phyloP scores from a whole-genome alignment of 2,888 invertebrate genomes.

The Drosophila neoperkinsi region DNA sequence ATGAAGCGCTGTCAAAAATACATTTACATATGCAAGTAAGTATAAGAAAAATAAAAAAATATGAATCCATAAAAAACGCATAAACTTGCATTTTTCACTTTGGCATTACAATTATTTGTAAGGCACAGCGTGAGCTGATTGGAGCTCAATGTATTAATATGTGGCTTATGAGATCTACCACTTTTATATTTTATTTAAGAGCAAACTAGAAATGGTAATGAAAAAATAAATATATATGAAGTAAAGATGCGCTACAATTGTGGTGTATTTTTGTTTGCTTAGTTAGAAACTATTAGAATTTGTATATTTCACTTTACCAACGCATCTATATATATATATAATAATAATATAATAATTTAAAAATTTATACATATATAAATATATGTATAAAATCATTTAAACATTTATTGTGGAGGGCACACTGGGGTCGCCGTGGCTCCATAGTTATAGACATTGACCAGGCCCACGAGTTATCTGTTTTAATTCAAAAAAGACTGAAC shows the following conservation, averaged over 20 bases:
- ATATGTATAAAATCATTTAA: background rate
- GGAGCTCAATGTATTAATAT: conserved; percentile 11
- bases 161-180: background rate
- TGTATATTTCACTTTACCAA: background rate
- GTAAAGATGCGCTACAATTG: background rate
- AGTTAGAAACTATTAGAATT: background rate
- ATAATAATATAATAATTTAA: background rate
- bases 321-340: too few relatives aligned
- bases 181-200: background rate
- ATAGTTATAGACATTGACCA: background rate
- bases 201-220: background rate
- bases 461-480: conserved; percentile 8
- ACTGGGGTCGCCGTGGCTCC: background rate
- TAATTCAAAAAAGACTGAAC: conserved; percentile 26
- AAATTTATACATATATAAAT: too few relatives aligned
- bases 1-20: conserved; percentile 60
- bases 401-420: background rate
- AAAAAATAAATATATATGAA: background rate
- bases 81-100: conserved; percentile 47
- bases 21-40: conserved; percentile 65
- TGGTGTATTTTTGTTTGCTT: background rate
- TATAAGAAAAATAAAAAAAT: conserved; percentile 28
- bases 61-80: conserved; percentile 49
- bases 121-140: conserved; percentile 17
- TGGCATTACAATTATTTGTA: conserved; percentile 44